phyloP scores from a whole-genome alignment of 1,140 invertebrate species.

The Drosophila novamexicana region DNA sequence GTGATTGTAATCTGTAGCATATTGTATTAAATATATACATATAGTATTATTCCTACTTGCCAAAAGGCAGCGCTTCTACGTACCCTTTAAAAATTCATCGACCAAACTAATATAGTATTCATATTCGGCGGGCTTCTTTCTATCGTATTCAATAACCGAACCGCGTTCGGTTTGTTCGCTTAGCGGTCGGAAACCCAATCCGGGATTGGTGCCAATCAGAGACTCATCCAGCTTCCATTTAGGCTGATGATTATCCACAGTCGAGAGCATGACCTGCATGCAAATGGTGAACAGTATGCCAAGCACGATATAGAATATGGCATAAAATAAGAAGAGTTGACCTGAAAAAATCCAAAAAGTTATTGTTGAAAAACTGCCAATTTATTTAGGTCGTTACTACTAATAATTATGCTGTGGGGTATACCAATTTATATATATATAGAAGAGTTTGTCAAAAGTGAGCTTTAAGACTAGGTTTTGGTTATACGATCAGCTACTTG shows the following conservation, averaged over 20 bases:
- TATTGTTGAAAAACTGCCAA: neutral
- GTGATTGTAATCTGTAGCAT: slow-evolving; percentile 82
- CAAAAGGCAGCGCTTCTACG: slow-evolving; percentile 72
- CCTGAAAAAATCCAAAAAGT: slow-evolving; percentile 85
- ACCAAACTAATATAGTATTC: slow-evolving; percentile 89
- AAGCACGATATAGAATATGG: slow-evolving; percentile 92
- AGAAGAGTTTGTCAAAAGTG: too few relatives aligned
- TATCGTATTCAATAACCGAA: slow-evolving; percentile 93
- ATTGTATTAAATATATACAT: neutral
- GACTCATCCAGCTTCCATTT: slow-evolving; percentile 90
- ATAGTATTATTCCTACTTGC: neutral
- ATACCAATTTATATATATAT: too few relatives aligned
- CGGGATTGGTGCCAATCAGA: slow-evolving; percentile 95
- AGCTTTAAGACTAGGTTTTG: too few relatives aligned
- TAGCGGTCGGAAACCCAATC: slow-evolving; percentile 94
- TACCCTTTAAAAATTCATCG: slow-evolving; percentile 90
- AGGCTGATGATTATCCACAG: slow-evolving; percentile 89
- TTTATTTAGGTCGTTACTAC: neutral
- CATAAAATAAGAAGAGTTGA: slow-evolving; percentile 92
- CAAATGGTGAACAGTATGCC: slow-evolving; percentile 92
- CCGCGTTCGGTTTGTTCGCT: slow-evolving; percentile 90
- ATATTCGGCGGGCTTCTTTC: slow-evolving; percentile 87
- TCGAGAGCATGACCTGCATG: slow-evolving; percentile 91
- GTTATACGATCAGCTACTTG: too few relatives aligned
- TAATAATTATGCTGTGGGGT: neutral